phyloP scores from a whole-genome alignment of 2,888 invertebrate species.

The Proisotoma minuta region DNA sequence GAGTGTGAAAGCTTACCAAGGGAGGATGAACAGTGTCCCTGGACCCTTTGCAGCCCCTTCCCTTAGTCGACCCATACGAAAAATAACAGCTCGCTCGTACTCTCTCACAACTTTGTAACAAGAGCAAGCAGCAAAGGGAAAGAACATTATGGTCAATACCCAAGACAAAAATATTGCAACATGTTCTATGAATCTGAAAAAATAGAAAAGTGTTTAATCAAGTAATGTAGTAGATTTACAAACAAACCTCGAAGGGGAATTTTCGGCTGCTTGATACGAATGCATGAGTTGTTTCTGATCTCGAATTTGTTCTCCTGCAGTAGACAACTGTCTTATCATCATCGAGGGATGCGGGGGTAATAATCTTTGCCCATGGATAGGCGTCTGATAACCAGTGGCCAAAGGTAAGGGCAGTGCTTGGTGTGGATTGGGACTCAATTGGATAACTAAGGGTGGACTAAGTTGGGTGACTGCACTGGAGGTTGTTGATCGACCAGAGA shows the following conservation, averaged over 20 bases:
- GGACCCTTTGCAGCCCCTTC: constrained; percentile 57
- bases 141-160: constrained; percentile 23
- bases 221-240: not conserved
- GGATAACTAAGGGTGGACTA: too few relatives aligned
- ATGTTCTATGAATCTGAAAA: constrained; percentile 25
- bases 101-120: constrained; percentile 53
- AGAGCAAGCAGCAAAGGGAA: constrained; percentile 20
- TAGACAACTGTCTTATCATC: too few relatives aligned
- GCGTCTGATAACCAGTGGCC: too few relatives aligned
- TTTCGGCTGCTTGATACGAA: not conserved
- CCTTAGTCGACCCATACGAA: constrained; percentile 54
- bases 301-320: too few relatives aligned
- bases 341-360: too few relatives aligned
- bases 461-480: too few relatives aligned
- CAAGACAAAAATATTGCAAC: constrained; percentile 29
- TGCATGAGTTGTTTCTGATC: not conserved
- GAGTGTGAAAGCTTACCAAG: too few relatives aligned
- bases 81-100: constrained; percentile 56
- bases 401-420: too few relatives aligned
- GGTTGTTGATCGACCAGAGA: too few relatives aligned
- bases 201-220: not conserved
- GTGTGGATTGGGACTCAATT: too few relatives aligned
- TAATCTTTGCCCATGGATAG: too few relatives aligned
- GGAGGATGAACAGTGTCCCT: constrained; percentile 60
- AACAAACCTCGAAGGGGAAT: not conserved